phyloP scores from a whole-genome alignment of 2,888 invertebrate genomes.

The Hydraecia micacea region DNA sequence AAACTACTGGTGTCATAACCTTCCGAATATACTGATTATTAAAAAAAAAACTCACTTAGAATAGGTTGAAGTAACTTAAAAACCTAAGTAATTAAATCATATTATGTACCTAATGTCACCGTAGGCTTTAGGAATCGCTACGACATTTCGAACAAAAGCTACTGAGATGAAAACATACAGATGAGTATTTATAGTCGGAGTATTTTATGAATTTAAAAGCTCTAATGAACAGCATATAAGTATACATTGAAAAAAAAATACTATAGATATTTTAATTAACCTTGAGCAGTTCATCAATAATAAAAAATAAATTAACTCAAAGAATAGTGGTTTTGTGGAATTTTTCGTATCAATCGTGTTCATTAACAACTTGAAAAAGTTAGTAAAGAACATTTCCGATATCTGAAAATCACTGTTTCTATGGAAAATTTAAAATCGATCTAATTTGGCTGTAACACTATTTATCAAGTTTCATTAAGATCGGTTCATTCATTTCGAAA shows the following conservation, averaged over 20 bases:
- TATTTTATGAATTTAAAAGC: not conserved
- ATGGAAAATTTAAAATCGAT: too few relatives aligned
- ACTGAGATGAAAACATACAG: not conserved
- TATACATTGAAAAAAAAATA: not conserved
- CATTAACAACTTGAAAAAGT: not conserved
- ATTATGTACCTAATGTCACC: not conserved
- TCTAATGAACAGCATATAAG: not conserved
- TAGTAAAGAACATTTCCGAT: too few relatives aligned
- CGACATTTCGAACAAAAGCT: not conserved
- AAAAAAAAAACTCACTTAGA: not conserved
- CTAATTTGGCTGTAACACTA: too few relatives aligned
- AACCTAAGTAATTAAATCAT: not conserved
- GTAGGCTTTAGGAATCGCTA: not conserved
- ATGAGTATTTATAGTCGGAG: not conserved
- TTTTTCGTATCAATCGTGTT: not conserved
- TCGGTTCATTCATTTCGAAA: too few relatives aligned
- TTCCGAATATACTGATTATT: not conserved
- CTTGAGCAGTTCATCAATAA: not conserved
- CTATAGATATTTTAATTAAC: too few relatives aligned
- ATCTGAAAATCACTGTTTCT: too few relatives aligned
- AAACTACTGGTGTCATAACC: too few relatives aligned
- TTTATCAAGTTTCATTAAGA: too few relatives aligned
- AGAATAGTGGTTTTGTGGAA: not conserved
- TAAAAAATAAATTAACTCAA: not conserved
- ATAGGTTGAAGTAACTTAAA: not conserved